These are phyloP conservation scores for Drosophila malerkotliana DNA, from an alignment of 1,140 invertebrate genomes.

Conservation along the genomic window DNA sequence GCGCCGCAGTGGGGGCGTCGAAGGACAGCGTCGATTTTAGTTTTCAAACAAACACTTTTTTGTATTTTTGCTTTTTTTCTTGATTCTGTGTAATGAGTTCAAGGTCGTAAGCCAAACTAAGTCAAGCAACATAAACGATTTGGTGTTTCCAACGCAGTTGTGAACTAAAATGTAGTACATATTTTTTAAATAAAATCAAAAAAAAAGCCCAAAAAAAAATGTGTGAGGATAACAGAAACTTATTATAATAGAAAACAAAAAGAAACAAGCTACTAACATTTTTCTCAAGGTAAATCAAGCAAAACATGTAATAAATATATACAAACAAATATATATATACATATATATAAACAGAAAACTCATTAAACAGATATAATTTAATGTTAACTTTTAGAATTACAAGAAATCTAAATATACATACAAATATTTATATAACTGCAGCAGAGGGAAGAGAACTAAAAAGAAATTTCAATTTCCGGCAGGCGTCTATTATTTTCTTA, in stretches of 20 bases:
- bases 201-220: conserved; percentile 46
- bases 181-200: conserved; percentile 71
- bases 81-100: conserved; percentile 45
- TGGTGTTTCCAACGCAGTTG: conserved; percentile 81
- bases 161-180: conserved; percentile 80
- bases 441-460: conserved; percentile 27
- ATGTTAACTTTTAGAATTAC: conserved; percentile 72
- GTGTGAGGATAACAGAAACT: conserved; percentile 22
- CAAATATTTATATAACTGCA: conserved; percentile 58
- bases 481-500: conserved; percentile 40
- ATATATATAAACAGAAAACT: conserved; percentile 46
- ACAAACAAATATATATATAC: conserved; percentile 44
- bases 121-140: conserved; percentile 74
- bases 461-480: conserved; percentile 13
- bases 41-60: background rate
- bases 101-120: conserved; percentile 75
- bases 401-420: conserved; percentile 53
- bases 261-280: conserved; percentile 67
- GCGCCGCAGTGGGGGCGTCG: conserved; percentile 48
- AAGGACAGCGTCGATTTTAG: conserved; percentile 3
- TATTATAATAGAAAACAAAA: conserved; percentile 37
- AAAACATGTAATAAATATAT: conserved; percentile 67
- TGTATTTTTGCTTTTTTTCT: conserved; percentile 5
- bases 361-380: conserved; percentile 53
- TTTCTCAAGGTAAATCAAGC: conserved; percentile 71